phyloP scores from a whole-genome alignment of 64 coral and sea anemone species.

The Pocillopora verrucosa region DNA sequence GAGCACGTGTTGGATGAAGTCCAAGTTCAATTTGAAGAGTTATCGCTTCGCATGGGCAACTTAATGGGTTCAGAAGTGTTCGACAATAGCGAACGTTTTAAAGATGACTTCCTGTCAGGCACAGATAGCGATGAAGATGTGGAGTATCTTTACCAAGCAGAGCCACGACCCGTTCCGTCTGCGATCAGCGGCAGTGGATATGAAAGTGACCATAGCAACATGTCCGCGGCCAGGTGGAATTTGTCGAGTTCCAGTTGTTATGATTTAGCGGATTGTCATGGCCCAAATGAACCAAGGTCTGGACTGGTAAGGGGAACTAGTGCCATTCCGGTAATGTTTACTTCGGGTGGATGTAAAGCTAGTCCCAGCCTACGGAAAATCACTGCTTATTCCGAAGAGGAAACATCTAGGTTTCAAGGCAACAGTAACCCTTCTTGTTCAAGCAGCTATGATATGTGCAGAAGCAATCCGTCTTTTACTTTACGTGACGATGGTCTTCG shows the following conservation, averaged over 20 bases:
- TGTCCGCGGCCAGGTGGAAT: background rate
- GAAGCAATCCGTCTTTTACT: background rate
- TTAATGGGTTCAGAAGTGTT: slow-evolving; percentile 11
- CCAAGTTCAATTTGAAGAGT: slow-evolving; percentile 46
- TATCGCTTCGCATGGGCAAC: slow-evolving; percentile 30
- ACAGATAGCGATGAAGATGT: slow-evolving; percentile 26
- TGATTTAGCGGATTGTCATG: background rate
- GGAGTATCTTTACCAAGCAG: slow-evolving; percentile 47
- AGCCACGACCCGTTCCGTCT: background rate
- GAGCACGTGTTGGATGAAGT: slow-evolving; percentile 65
- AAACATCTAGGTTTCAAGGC: background rate
- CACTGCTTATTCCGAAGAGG: background rate
- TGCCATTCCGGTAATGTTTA: background rate
- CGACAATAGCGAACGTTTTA: background rate
- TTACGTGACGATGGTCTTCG: background rate
- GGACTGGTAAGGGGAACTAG: background rate
- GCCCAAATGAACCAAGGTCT: background rate
- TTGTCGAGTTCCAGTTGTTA: slow-evolving; percentile 15
- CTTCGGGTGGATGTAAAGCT: background rate
- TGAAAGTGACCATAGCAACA: slow-evolving; percentile 57
- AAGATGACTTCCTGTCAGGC: slow-evolving; percentile 12
- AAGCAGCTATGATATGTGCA: background rate
- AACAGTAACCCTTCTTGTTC: background rate
- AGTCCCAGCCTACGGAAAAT: background rate
- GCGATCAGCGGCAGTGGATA: slow-evolving; percentile 36